phyloP scores from a whole-genome alignment of 1,140 invertebrate genomes.

The Triops longicaudatus region DNA sequence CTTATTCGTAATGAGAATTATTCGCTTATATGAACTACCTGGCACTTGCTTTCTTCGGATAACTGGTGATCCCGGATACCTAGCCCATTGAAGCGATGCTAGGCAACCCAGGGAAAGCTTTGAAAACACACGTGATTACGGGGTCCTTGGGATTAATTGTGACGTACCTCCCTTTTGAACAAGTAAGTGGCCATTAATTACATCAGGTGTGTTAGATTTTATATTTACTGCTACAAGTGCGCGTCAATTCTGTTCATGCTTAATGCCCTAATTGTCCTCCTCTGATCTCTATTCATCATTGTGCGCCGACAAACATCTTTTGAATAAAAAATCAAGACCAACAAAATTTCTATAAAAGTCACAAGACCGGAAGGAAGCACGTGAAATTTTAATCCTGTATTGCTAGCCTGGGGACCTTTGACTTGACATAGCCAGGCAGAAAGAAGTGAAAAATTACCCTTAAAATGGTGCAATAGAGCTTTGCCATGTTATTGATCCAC shows the following conservation, averaged over 20 bases:
- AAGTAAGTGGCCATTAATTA: neutral
- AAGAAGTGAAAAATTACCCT: constrained; percentile 1
- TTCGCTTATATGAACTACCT: no score
- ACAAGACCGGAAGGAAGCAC: no score
- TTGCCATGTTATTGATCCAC: constrained; percentile 8
- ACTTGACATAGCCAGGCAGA: neutral
- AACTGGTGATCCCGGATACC: neutral
- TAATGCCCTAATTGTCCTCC: no score
- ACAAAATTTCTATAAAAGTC: no score
- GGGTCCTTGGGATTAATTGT: constrained; percentile 13
- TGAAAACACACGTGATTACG: neutral
- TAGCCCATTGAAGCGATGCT: neutral
- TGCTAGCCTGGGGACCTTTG: neutral
- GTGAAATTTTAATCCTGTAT: no score
- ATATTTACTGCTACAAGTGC: no score
- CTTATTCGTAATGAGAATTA: no score
- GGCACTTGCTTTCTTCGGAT: neutral
- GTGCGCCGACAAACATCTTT: no score
- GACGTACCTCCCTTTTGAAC: neutral
- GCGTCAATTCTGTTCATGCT: no score
- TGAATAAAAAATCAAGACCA: no score
- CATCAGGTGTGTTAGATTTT: neutral
- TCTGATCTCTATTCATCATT: no score
- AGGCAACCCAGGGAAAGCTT: neutral
- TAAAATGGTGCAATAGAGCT: neutral